Conservation (phyloP, 2,113 vertebrate species). For the Lanius collurio region DNA sequence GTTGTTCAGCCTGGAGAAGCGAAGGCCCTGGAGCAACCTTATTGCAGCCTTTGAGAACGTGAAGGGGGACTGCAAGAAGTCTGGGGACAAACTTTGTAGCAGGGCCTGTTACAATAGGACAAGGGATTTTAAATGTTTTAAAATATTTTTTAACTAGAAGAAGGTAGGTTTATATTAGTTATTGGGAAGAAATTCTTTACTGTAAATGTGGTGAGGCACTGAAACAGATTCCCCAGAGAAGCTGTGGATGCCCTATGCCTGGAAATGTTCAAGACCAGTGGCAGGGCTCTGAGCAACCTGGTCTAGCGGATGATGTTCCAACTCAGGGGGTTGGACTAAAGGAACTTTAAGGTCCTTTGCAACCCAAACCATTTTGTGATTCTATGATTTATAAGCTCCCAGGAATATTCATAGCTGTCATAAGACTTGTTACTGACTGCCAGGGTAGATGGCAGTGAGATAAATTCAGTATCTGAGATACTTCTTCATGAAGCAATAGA, state of each 20-base stretch:
- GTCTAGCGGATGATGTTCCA: background rate
- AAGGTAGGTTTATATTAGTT: background rate
- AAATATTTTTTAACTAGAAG: background rate
- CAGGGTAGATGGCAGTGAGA: background rate
- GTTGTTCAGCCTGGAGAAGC: background rate
- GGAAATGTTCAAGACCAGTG: background rate
- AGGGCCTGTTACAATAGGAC: background rate
- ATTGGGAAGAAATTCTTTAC: background rate
- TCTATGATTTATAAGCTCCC: background rate
- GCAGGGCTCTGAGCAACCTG: background rate
- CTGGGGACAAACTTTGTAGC: background rate
- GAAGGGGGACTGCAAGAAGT: background rate
- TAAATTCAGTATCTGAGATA: background rate
- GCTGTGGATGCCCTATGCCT: background rate
- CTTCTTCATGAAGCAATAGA: background rate
- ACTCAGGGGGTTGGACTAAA: background rate
- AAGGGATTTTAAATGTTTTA: background rate
- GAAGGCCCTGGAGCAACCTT: background rate
- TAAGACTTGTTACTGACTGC: background rate
- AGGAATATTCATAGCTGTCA: background rate
- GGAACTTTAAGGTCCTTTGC: background rate
- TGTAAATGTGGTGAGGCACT: background rate
- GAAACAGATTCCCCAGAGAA: background rate
- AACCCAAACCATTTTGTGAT: background rate
- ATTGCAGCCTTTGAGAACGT: background rate